Percentiles rank a stretch among this genome's conserved stretches.
Conservation (phyloP, 2,797 vertebrate species). For the Clarias platycephalus region DNA sequence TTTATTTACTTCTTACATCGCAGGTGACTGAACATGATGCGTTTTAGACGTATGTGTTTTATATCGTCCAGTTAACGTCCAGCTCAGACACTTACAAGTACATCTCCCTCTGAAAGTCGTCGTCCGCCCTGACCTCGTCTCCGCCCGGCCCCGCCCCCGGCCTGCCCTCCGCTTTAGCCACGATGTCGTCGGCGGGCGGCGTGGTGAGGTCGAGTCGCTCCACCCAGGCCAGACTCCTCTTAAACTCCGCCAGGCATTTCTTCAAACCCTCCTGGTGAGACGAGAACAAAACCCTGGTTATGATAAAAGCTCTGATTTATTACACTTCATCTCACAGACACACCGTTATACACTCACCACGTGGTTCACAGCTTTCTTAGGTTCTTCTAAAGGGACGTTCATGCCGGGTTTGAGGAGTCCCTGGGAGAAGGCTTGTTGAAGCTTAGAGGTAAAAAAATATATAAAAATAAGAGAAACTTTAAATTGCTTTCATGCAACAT, state of each 20-base stretch:
- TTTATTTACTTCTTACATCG: not conserved
- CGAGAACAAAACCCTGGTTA: not conserved
- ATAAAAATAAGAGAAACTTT: not conserved
- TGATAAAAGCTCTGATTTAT: not conserved
- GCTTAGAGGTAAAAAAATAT: conserved; percentile 56
- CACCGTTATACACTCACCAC: conserved; percentile 74
- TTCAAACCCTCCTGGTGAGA: conserved; percentile 81
- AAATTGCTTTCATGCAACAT: not conserved
- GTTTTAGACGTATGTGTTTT: not conserved
- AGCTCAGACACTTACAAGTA: conserved; percentile 84
- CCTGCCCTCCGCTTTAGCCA: conserved; percentile 60
- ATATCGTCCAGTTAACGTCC: not conserved
- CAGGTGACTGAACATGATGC: not conserved
- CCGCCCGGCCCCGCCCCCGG: conserved; percentile 27
- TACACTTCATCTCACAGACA: not conserved
- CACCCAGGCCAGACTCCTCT: conserved; percentile 82
- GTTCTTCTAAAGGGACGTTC: conserved; percentile 79
- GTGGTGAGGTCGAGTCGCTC: conserved; percentile 89
- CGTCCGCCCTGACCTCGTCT: conserved; percentile 78
- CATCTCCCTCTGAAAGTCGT: conserved; percentile 97
- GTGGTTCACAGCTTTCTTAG: conserved; percentile 78
- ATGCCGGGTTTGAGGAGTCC: conserved; percentile 89
- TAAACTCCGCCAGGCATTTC: conserved; percentile 81
- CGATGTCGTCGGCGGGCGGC: conserved; percentile 66
- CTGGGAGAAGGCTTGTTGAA: conserved; percentile 87